Percentiles rank a stretch among this genome's conserved stretches.
phyloP scores from a whole-genome alignment of 2,888 invertebrate species.

The Idaea aversata region DNA sequence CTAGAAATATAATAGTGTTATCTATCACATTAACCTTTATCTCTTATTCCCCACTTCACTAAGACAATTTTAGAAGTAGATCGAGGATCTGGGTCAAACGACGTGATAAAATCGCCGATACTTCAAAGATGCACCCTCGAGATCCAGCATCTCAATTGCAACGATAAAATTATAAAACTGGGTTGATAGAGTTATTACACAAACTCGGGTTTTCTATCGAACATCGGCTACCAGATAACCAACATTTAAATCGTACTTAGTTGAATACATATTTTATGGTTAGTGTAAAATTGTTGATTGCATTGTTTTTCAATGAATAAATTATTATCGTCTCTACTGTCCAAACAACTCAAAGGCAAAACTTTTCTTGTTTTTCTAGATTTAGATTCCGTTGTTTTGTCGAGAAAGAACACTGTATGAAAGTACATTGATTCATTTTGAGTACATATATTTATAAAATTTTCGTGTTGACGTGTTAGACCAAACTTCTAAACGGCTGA shows the following conservation, averaged over 20 bases:
- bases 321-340: too few relatives aligned
- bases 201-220: conserved; percentile 1
- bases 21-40: background rate
- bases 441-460: too few relatives aligned
- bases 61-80: conserved; percentile 13
- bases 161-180: conserved; percentile 33
- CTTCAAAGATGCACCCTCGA: conserved; percentile 41
- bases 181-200: conserved; percentile 18
- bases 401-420: too few relatives aligned
- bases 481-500: too few relatives aligned
- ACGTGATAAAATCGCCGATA: conserved; percentile 47
- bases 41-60: conserved; percentile 1
- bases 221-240: background rate
- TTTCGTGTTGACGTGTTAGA: too few relatives aligned
- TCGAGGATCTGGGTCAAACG: conserved; percentile 41
- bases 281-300: too few relatives aligned
- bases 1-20: background rate
- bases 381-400: too few relatives aligned
- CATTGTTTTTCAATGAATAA: too few relatives aligned
- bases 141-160: conserved; percentile 36
- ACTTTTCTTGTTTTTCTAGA: too few relatives aligned
- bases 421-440: too few relatives aligned
- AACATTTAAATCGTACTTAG: background rate
- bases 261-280: too few relatives aligned
- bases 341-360: too few relatives aligned